Evolutionary conservation across 2,113 vertebrate species (phyloP).

Genomic region (Siniperca knerii): DNA sequence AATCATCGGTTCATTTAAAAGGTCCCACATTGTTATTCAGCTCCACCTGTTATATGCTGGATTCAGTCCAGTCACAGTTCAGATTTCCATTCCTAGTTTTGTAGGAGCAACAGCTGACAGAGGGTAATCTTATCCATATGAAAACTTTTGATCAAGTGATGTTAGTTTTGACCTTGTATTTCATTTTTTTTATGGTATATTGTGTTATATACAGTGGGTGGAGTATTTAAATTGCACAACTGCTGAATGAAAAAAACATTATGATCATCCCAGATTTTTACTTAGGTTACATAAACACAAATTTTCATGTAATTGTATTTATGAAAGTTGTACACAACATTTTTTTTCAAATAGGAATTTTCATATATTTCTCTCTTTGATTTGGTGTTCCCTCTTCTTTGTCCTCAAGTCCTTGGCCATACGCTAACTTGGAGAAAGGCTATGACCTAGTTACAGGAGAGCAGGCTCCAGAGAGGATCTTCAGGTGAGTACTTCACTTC

Average conservation of each 20-base stretch:
- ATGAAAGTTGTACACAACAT: background rate
- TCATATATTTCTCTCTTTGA: background rate
- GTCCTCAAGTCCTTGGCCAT: conserved; percentile 93
- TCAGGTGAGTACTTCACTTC: conserved; percentile 88
- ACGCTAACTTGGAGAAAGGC: conserved; percentile 94
- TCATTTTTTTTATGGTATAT: background rate
- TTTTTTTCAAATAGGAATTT: background rate
- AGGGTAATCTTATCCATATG: conserved; percentile 4
- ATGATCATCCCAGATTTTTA: background rate
- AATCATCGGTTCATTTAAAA: conserved; percentile 51
- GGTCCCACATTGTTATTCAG: conserved; percentile 50
- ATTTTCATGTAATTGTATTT: background rate
- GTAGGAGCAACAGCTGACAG: background rate
- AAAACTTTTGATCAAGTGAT: background rate
- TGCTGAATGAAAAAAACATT: background rate
- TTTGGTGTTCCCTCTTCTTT: background rate
- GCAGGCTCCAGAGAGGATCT: conserved; percentile 97
- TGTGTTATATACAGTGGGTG: background rate
- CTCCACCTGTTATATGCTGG: conserved; percentile 50
- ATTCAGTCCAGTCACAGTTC: conserved; percentile 47
- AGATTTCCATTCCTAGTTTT: conserved; percentile 30
- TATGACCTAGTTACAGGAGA: conserved; percentile 97
- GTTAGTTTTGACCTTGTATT: background rate
- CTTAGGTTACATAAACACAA: background rate
- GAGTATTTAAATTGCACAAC: background rate